Conservation (phyloP, 2,797 vertebrate genomes). For the Podarcis siculus region DNA sequence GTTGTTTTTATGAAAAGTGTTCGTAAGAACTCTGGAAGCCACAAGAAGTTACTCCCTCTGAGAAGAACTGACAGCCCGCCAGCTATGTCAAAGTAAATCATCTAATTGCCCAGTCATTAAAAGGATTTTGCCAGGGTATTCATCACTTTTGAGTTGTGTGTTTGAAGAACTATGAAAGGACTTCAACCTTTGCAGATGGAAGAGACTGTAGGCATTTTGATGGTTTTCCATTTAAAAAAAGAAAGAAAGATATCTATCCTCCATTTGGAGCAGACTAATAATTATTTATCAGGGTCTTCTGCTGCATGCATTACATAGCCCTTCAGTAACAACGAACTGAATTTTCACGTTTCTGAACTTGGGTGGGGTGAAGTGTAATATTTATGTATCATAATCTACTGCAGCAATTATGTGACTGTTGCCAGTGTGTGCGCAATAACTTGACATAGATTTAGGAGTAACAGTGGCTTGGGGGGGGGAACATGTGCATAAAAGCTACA, state of each 20-base stretch:
- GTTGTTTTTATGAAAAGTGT: neutral
- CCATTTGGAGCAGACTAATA: neutral
- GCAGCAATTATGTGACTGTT: neutral
- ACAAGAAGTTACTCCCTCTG: slow-evolving; percentile 1
- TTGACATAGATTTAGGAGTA: neutral
- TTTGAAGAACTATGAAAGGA: slow-evolving; percentile 17
- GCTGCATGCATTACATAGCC: neutral
- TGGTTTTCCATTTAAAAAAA: neutral
- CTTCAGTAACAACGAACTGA: neutral
- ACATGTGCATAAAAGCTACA: no score
- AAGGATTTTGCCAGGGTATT: neutral
- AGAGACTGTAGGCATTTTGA: neutral
- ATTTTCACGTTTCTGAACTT: neutral
- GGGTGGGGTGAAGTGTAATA: neutral
- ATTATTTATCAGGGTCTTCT: neutral
- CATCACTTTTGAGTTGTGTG: neutral
- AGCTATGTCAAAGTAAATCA: slow-evolving; percentile 7
- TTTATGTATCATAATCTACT: neutral
- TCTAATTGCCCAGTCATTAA: neutral
- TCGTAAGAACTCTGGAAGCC: neutral
- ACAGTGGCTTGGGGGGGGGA: no score
- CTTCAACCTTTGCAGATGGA: neutral
- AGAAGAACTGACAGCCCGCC: neutral
- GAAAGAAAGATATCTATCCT: neutral
- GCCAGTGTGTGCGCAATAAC: neutral